Evolutionary conservation across 1,140 invertebrate species (phyloP).

Genomic region (Neodiprion fabricii): DNA sequence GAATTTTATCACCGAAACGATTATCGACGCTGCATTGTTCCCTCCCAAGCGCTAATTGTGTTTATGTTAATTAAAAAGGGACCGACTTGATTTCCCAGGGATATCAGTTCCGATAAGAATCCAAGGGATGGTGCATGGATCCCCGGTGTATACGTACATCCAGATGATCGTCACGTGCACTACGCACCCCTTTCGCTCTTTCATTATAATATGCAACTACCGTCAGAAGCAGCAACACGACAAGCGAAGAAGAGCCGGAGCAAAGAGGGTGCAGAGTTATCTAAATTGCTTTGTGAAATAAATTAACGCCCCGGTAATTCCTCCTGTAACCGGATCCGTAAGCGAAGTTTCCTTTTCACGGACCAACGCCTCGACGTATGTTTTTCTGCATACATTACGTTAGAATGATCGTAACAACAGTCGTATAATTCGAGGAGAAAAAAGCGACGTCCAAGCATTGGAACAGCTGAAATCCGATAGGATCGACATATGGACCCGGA

Average conservation of each 20-base stretch:
- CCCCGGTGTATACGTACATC: conserved; percentile 19
- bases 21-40: too few relatives aligned
- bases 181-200: conserved; percentile 43
- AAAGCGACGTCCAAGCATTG: too few relatives aligned
- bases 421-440: too few relatives aligned
- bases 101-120: conserved; percentile 48
- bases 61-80: conserved; percentile 53
- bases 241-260: conserved; percentile 11
- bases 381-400: too few relatives aligned
- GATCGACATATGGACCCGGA: too few relatives aligned
- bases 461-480: too few relatives aligned
- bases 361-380: too few relatives aligned
- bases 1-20: too few relatives aligned
- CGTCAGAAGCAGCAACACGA: too few relatives aligned
- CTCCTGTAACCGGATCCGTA: too few relatives aligned
- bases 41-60: conserved; percentile 49
- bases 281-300: conserved; percentile 56
- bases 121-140: conserved; percentile 19
- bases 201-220: conserved; percentile 15
- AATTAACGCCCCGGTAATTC: conserved; percentile 45
- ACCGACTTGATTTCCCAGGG: conserved; percentile 50
- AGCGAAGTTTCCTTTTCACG: too few relatives aligned
- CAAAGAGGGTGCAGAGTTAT: conserved; percentile 38
- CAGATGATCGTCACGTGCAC: conserved; percentile 42
- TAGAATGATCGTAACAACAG: too few relatives aligned